Base-by-base conservation (phyloP, 2,113 vertebrate genomes). In the Upupa epops region DNA sequence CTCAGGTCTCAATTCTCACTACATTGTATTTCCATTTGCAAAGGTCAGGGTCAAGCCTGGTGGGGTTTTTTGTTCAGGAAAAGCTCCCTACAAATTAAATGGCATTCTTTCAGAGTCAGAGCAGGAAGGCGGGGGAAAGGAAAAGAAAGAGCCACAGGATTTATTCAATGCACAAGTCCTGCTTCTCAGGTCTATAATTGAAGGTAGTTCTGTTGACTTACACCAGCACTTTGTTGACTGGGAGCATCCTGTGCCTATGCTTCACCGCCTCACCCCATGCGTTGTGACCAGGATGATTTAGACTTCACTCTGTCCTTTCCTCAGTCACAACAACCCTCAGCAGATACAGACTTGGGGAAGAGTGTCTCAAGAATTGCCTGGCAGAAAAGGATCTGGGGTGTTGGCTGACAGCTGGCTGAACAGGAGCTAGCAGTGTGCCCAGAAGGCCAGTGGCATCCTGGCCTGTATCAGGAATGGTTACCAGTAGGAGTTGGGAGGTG, bases 21-120 rank as follows among this genome's bases (percentile, higher is more conserved):
- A 69, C 86, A 88, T 90, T 88, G 31, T 90, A 92, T 92, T 94
- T 94, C 80, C 63, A 93, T 93, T 95, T 92, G 80, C 92, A 93
- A 86, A 95, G 94, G 83, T 91, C 77, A 66, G 34, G 92, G 93
- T 93, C 93, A 93, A 89, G 52, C 51, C 63, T 75, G 36, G 54
- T 78, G 77, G 66, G 73, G 9, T 37, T 88, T 92, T 86, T 68
- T 81, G 65, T 42, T 92, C 79, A 51, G 76, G 69, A 80, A 88
- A 91, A 91, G 56, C 72, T 93, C 92, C 80, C 88, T 88, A 66
- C 63, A 84, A 78, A 81, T 76, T 64, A 86, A 91, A 83, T 78
- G 58, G 63, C 70, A 94, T 95, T 93, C 63, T 91, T 93, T 60
- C 11, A 6, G 73, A 78, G 48, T 78, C 66, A 18, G 79, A 88